Base-by-base conservation (phyloP, 2,888 invertebrate genomes). In the Panorpa germanica region DNA sequence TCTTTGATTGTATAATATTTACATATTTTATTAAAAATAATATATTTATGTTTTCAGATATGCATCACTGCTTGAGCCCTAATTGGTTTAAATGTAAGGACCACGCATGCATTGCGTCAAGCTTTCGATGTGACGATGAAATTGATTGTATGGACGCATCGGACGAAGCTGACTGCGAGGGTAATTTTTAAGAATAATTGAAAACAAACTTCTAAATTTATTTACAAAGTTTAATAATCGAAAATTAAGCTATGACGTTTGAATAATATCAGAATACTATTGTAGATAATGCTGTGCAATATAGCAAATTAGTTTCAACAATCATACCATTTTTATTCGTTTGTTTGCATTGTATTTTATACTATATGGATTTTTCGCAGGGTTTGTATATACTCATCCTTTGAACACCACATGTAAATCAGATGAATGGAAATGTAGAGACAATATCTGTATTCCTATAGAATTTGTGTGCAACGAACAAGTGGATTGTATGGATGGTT, bases 381-480 rank as follows among this genome's bases (percentile, higher is more conserved):
- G 45, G 14, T 46, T 47, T 34, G 30, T 31, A 2, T 45, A 50
- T 1, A 47, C 50, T 18, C 38, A 31, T 2, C 33, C 38, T 4
- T 37, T 44, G 10, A 28, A 24, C 12, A 13, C 9, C 2, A 59
- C 57, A 40, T 54, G 55, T 32, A 38, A 35, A 9, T 50, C 50
- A 0, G 49, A 55, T 34, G 66, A 70, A 42, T 73, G 64, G 49
- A 48, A 61, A 13, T 78, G 78, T 41, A 55, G 50, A 10, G 59
- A 62, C 28, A 65, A 63, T 11, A 58, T 63, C 18, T 86, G 86
- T 50, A 70, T 86, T 35, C 70, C 76, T 0, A 49, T 52, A 25
- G 46, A 56, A 5, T 74, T 75, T 68, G 56, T 75, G 4, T 85
- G 85, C 53, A 77, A 85, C 52, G 65, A 66, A 9, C 57, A 62